These are phyloP conservation scores for Desmodus rotundus DNA, from an alignment of 2,113 vertebrate genomes.

Conservation along the genomic window DNA sequence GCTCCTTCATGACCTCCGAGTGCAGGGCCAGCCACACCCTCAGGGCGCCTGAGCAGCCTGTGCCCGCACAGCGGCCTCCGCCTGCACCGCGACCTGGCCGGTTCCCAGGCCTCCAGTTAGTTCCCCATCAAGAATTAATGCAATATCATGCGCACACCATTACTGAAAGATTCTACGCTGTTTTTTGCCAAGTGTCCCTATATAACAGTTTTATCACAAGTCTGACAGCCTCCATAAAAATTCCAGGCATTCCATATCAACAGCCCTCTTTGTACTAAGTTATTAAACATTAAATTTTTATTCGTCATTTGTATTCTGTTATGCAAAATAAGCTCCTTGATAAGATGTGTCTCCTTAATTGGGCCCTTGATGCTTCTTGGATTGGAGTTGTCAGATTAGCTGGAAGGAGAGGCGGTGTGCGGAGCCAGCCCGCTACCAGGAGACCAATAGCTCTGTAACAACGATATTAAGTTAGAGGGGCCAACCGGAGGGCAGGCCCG, in stretches of 20 bases:
- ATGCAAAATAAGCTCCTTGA: slow-evolving; percentile 96
- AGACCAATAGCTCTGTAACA: slow-evolving; percentile 91
- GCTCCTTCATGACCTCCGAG: slow-evolving; percentile 64
- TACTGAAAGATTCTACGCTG: slow-evolving; percentile 89
- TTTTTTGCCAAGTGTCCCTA: slow-evolving; percentile 91
- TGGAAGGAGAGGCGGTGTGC: slow-evolving; percentile 85
- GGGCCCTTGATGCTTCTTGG: slow-evolving; percentile 94
- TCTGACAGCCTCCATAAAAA: slow-evolving; percentile 92
- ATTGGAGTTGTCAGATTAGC: slow-evolving; percentile 91
- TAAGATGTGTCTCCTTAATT: slow-evolving; percentile 96
- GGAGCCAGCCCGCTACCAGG: slow-evolving; percentile 87
- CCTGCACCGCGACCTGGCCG: slow-evolving; percentile 81
- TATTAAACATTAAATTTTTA: slow-evolving; percentile 96
- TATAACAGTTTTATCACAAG: slow-evolving; percentile 93
- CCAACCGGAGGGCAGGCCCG: slow-evolving; percentile 89
- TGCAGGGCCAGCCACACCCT: not conserved
- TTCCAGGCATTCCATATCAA: slow-evolving; percentile 90
- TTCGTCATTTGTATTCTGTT: slow-evolving; percentile 95
- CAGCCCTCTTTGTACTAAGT: slow-evolving; percentile 92
- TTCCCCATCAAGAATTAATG: slow-evolving; percentile 89
- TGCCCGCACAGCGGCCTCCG: not conserved
- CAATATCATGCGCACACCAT: slow-evolving; percentile 88
- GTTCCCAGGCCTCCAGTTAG: slow-evolving; percentile 86
- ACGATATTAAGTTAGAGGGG: slow-evolving; percentile 88
- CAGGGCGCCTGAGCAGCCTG: not conserved